These are phyloP conservation scores for Antedon mediterranea DNA, from an alignment of 53 echinoderm and acorn worm species.

Conservation along the genomic window DNA sequence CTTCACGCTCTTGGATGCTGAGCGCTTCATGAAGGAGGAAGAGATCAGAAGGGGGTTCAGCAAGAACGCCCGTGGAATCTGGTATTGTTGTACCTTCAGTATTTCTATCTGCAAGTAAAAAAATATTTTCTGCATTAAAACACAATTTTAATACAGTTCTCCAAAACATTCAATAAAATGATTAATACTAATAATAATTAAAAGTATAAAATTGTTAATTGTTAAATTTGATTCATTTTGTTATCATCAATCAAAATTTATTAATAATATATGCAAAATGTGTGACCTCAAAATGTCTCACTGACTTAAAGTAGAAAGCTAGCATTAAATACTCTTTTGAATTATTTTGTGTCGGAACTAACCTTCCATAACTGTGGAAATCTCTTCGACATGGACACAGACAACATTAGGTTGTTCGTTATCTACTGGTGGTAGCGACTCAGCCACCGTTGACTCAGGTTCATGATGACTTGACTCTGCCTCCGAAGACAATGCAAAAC, in stretches of 20 bases:
- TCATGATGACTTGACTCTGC: conserved; percentile 12
- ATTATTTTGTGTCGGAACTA: background rate
- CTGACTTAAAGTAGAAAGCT: no score
- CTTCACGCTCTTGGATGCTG: background rate
- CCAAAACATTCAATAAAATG: no score
- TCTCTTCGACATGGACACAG: background rate
- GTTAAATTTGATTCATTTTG: no score
- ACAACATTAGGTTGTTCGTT: background rate
- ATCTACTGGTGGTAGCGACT: conserved; percentile 17
- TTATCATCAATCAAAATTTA: no score
- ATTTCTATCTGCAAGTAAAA: background rate
- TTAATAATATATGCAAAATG: no score
- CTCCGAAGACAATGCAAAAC: background rate
- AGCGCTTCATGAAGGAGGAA: background rate
- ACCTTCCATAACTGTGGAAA: background rate
- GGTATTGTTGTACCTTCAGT: background rate
- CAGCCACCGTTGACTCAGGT: conserved; percentile 59
- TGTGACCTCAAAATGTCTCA: no score
- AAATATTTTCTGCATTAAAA: no score
- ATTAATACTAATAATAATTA: no score
- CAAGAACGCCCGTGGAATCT: background rate
- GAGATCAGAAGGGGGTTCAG: background rate
- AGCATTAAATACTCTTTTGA: no score
- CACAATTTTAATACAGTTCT: no score
- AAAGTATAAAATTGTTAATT: no score